A percentile compares a stretch with the other conserved stretches of the same genome.
Conservation (phyloP, 2,797 vertebrate genomes). For the Staurois parvus region DNA sequence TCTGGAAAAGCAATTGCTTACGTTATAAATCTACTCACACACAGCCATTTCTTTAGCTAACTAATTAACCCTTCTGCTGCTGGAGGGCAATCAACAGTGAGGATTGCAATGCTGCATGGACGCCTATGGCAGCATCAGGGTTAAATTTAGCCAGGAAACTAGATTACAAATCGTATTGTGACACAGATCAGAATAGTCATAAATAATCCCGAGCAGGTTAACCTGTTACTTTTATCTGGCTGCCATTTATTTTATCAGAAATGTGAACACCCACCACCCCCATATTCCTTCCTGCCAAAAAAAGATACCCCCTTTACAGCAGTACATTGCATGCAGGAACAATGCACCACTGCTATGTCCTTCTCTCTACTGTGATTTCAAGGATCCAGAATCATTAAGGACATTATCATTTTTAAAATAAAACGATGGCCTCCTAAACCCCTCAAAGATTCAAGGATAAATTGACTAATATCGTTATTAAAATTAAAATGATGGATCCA, state of each 20-base stretch:
- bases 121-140: neutral
- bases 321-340: neutral
- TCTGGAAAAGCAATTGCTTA: conserved; percentile 72
- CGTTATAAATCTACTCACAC: conserved; percentile 35
- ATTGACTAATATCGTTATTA: no score
- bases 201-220: neutral
- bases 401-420: neutral
- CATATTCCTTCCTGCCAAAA: no score
- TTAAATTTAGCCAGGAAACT: conserved; percentile 4
- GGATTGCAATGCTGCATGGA: neutral
- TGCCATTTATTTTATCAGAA: neutral
- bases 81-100: neutral
- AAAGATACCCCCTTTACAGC: no score
- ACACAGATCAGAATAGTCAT: neutral
- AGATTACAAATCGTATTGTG: neutral
- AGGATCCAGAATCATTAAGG: neutral
- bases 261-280: neutral
- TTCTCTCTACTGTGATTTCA: neutral
- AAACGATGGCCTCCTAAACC: neutral
- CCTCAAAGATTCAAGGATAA: no score
- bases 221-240: neutral
- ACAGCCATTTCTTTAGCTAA: neutral
- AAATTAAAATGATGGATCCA: no score
- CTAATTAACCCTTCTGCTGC: conserved; percentile 2
- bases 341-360: neutral